These are phyloP conservation scores for Chaetogeoica ovagalla DNA, from an alignment of 2,888 invertebrate species.

Conservation along the genomic window DNA sequence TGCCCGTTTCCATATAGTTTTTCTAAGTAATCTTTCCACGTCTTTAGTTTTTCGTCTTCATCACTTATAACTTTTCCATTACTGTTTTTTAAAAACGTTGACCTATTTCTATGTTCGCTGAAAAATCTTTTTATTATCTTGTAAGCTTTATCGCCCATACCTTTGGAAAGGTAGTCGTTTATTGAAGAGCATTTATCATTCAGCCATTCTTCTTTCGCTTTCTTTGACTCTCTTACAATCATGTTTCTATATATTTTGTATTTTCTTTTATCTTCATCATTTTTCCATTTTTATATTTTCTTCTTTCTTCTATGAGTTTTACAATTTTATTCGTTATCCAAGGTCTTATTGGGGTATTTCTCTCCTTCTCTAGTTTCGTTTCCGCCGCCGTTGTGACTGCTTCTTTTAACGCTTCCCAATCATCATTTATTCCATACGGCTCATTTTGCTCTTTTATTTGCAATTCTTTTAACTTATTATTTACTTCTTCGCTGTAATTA, in stretches of 20 bases:
- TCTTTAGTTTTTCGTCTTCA: conserved; percentile 15
- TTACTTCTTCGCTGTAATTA: conserved; percentile 6
- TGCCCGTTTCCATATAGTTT: conserved; percentile 25
- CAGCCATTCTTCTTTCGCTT: not conserved
- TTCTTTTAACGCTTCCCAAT: conserved; percentile 8
- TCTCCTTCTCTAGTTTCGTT: conserved; percentile 33
- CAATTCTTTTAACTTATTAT: not conserved
- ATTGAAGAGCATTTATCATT: conserved; percentile 5
- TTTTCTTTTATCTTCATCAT: conserved; percentile 25
- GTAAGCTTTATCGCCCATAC: conserved; percentile 18
- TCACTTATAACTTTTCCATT: not conserved
- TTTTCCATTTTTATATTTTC: conserved; percentile 41
- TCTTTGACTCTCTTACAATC: conserved; percentile 10
- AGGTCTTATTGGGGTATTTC: conserved; percentile 18
- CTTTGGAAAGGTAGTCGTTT: not conserved
- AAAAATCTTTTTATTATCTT: conserved; percentile 28
- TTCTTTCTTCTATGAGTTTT: conserved; percentile 27
- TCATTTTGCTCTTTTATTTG: not conserved
- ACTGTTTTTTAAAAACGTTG: conserved; percentile 10
- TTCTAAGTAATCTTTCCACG: conserved; percentile 30
- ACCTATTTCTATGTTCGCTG: not conserved
- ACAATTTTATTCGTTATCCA: conserved; percentile 30
- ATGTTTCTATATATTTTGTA: too few species aligned
- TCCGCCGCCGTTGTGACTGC: not conserved
- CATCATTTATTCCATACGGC: conserved; percentile 21